Evolutionary conservation across 2,113 vertebrate species (phyloP), one percentile per base, ranked within the genome.

Genomic region (Micronisus gabar): DNA sequence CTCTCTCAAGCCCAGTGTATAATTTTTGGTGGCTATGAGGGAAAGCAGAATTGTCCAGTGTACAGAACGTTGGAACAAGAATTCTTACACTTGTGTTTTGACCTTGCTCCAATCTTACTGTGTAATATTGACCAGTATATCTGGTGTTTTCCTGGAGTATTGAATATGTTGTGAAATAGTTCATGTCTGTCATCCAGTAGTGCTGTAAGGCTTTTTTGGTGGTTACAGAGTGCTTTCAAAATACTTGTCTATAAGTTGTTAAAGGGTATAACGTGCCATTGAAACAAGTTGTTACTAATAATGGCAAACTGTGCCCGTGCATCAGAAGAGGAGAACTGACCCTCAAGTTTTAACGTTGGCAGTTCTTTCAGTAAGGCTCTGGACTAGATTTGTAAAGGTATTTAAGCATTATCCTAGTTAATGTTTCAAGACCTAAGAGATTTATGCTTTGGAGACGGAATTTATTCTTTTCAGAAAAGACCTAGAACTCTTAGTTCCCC

Each of bases 311-410:
- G 20, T 56, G 61, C 41, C 55, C 50, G 20, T 76, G 62, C 36
- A 32, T 63, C 45, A 38, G 43, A 81, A 94, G 82, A 95, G 95
- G 89, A 97, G 89, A 97, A 96, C 76, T 93, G 89, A 95, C 82
- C 90, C 56, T 78, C n/a, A 61, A 68, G 27, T 95, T 85, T 79
- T 91, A 91, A 75, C 79, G 78, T 89, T 89, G 65, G 56, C 84
- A 48, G 17, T 85, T 89, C 86, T 92, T 96, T 93, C 74, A 79
- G 50, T 84, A 91, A 78, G 61, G 30, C 58, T 97, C 55, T 23
- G 15, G 61, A 75, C 66, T 93, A 90, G 76, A 87, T 92, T 89
- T 93, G 53, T 95, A 73, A 94, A 97, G 88, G 95, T 93, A 95
- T 96, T 96, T 96, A 95, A 89, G 92, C 81, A 72, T 94, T 92